A percentile compares a stretch with the other conserved stretches of the same genome.
Evolutionary conservation across 2,888 invertebrate species (phyloP).

Genomic region (Andrena camellia): DNA sequence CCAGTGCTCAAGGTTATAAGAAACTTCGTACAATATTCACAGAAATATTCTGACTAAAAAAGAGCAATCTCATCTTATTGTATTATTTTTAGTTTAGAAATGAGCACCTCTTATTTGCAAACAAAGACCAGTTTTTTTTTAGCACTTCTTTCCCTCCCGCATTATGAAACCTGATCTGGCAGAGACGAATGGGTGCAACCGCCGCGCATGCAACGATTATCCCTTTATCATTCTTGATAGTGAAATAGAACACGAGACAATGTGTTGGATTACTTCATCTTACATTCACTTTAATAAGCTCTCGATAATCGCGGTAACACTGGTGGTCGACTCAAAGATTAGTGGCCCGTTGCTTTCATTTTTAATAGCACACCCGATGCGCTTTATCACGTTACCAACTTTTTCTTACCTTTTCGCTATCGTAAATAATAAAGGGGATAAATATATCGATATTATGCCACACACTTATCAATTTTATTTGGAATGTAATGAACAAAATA

Average conservation of each 20-base stretch:
- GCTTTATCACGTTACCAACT: slow-evolving; percentile 33
- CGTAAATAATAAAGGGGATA: slow-evolving; percentile 3
- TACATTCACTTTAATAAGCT: slow-evolving; percentile 60
- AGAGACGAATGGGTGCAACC: slow-evolving; percentile 33
- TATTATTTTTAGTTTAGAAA: neutral
- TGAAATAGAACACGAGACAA: slow-evolving; percentile 57
- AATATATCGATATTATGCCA: no score
- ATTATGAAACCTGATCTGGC: slow-evolving; percentile 52
- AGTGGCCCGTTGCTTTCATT: slow-evolving; percentile 17
- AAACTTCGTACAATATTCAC: no score
- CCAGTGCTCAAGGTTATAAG: no score
- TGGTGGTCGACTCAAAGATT: slow-evolving; percentile 42
- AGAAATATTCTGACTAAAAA: no score
- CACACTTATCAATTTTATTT: no score
- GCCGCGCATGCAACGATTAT: slow-evolving; percentile 23
- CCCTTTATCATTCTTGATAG: slow-evolving; percentile 67
- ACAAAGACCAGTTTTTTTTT: neutral
- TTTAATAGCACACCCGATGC: neutral
- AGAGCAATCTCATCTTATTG: neutral
- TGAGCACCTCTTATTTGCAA: neutral
- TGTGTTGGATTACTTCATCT: slow-evolving; percentile 62
- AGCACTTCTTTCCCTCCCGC: slow-evolving; percentile 20
- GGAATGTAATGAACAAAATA: no score
- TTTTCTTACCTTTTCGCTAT: slow-evolving; percentile 6
- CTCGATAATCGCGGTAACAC: slow-evolving; percentile 54